Conservation (phyloP, 2,797 vertebrate species). For the Alosa sapidissima region DNA sequence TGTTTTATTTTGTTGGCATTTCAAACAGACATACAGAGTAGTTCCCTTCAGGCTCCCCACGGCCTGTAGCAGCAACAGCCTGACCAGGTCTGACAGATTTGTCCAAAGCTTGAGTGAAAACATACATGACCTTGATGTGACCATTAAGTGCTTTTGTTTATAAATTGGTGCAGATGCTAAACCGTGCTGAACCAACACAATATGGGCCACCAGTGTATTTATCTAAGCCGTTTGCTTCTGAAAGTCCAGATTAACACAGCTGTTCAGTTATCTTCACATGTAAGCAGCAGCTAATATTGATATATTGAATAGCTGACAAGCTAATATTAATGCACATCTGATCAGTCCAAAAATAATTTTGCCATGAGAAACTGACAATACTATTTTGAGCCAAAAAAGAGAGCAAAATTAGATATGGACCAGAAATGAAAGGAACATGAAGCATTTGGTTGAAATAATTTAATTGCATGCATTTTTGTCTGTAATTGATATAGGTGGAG, state of each 20-base stretch:
- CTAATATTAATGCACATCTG: background rate
- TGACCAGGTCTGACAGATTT: background rate
- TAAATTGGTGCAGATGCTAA: slow-evolving; percentile 18
- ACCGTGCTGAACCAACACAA: slow-evolving; percentile 13
- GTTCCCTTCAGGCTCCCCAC: background rate
- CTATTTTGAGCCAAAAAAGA: background rate
- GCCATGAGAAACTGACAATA: background rate
- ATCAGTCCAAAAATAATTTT: background rate
- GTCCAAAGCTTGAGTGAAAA: slow-evolving; percentile 4
- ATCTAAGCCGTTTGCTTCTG: slow-evolving; percentile 4
- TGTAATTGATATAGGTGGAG: background rate
- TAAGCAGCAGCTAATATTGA: slow-evolving; percentile 8
- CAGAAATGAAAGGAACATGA: background rate
- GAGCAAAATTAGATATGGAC: background rate
- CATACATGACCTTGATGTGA: slow-evolving; percentile 10
- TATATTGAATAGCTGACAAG: background rate
- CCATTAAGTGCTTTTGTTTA: slow-evolving; percentile 8
- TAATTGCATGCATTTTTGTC: background rate
- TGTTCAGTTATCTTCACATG: background rate
- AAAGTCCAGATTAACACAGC: background rate
- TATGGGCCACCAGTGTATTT: background rate
- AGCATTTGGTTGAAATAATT: background rate
- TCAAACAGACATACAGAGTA: slow-evolving; percentile 4
- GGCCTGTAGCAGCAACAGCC: background rate
- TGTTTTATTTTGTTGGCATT: slow-evolving; percentile 8